These are phyloP conservation scores for Mungos mungo DNA, from an alignment of 2,113 vertebrate genomes.

Conservation along the genomic window DNA sequence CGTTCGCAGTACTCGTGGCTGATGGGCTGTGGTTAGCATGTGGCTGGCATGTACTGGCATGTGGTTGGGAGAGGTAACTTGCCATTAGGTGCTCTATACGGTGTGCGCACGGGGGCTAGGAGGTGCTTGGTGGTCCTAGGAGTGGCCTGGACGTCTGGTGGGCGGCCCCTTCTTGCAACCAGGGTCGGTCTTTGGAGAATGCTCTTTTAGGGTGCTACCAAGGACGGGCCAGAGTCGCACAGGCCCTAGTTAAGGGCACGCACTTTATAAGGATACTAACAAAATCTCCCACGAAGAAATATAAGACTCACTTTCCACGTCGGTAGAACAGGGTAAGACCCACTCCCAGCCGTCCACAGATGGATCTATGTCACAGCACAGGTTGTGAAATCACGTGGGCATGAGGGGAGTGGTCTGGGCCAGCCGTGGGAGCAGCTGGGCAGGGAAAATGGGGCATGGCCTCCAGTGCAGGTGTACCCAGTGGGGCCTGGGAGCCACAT, in stretches of 20 bases:
- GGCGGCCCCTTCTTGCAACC: background rate
- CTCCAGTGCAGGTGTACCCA: background rate
- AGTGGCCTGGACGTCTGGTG: background rate
- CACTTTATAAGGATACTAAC: background rate
- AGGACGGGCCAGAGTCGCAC: background rate
- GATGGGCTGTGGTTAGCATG: background rate
- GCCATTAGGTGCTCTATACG: background rate
- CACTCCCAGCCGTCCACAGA: background rate
- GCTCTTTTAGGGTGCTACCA: background rate
- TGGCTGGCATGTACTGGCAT: background rate
- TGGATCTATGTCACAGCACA: background rate
- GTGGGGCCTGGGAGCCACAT: background rate
- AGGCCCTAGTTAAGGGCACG: background rate
- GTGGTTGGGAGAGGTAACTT: background rate
- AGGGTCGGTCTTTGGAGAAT: background rate
- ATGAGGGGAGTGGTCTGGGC: background rate
- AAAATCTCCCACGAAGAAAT: background rate
- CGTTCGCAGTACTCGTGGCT: accelerated
- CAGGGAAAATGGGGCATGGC: background rate
- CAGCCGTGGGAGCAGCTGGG: background rate
- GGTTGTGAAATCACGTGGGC: background rate
- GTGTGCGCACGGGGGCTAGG: too few species aligned
- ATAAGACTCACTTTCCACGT: background rate
- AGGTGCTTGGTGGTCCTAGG: background rate
- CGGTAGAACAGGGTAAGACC: background rate